A percentile compares a stretch with the other conserved stretches of the same genome.
Conservation (phyloP, 2,888 invertebrate species). For the Tetragnatha montana region DNA sequence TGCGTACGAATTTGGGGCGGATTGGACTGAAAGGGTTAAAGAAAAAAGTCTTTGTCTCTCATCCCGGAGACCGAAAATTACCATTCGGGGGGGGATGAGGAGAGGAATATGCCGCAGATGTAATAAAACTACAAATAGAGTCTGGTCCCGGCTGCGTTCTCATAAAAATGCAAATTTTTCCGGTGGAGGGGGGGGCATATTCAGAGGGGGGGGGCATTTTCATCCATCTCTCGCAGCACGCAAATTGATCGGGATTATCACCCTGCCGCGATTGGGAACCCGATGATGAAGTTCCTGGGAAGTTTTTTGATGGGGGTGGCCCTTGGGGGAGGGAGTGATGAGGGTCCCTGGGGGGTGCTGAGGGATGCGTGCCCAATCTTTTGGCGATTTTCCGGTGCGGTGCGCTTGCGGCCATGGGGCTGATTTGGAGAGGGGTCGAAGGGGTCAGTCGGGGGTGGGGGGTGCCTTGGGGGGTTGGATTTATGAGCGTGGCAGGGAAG, state of each 20-base stretch:
- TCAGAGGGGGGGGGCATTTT: constrained; percentile 2
- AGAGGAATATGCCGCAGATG: constrained; percentile 21
- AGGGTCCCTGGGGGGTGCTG: not conserved
- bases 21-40: no score
- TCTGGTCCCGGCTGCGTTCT: constrained; percentile 23
- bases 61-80: constrained; percentile 42
- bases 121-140: constrained; percentile 69
- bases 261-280: constrained; percentile 43
- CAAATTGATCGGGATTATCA: constrained; percentile 63
- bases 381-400: no score
- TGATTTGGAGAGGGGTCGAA: no score
- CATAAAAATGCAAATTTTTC: constrained; percentile 69
- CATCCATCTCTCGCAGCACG: constrained; percentile 60
- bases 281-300: constrained; percentile 56
- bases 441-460: no score
- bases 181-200: constrained; percentile 25
- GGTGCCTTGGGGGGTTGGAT: no score
- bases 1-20: no score
- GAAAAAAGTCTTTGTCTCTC: not conserved
- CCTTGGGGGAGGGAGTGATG: not conserved
- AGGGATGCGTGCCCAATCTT: not conserved
- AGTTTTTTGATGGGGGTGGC: constrained; percentile 34
- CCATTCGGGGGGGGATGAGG: not conserved
- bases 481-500: no score
- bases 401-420: no score